phyloP scores from a whole-genome alignment of 2,888 invertebrate species.

The Beris morrisii region DNA sequence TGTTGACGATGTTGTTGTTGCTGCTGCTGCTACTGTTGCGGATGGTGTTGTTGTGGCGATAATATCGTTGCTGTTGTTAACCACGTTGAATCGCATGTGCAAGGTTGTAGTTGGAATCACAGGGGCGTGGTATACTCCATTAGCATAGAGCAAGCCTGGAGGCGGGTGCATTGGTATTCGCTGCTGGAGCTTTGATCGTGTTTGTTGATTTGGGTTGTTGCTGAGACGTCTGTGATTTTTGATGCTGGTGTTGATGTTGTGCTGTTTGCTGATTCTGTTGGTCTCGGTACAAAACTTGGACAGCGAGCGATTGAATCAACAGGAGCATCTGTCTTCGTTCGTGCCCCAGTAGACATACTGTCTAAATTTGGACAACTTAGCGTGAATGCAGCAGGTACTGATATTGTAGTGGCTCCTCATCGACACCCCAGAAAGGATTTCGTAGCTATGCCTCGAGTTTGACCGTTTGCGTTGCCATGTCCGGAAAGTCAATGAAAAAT shows the following conservation, averaged over 20 bases:
- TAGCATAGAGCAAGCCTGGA: slow-evolving; percentile 61
- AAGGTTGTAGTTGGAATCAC: no score
- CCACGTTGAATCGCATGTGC: no score
- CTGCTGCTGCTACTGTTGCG: no score
- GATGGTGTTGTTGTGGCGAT: no score
- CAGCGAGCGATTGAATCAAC: no score
- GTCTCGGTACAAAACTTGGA: slow-evolving; percentile 79
- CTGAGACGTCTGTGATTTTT: slow-evolving; percentile 39
- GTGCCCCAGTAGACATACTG: slow-evolving; percentile 99
- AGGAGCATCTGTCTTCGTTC: slow-evolving; percentile 94
- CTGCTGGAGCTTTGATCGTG: slow-evolving; percentile 57
- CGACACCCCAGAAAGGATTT: slow-evolving; percentile 94
- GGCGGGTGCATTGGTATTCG: slow-evolving; percentile 57
- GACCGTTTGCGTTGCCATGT: slow-evolving; percentile 88
- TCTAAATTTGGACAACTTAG: slow-evolving; percentile 95
- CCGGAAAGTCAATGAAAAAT: no score
- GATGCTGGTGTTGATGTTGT: slow-evolving; percentile 48
- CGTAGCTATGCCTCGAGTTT: slow-evolving; percentile 96
- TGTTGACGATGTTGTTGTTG: no score
- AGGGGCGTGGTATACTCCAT: no score
- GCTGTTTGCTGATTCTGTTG: slow-evolving; percentile 71
- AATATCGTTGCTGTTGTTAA: no score
- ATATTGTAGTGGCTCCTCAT: slow-evolving; percentile 88
- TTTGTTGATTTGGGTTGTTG: slow-evolving; percentile 46
- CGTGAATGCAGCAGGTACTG: slow-evolving; percentile 95